Percentiles rank a stretch among this genome's conserved stretches.
Conservation (phyloP, 2,888 invertebrate genomes). For the Odontomyia ornata region DNA sequence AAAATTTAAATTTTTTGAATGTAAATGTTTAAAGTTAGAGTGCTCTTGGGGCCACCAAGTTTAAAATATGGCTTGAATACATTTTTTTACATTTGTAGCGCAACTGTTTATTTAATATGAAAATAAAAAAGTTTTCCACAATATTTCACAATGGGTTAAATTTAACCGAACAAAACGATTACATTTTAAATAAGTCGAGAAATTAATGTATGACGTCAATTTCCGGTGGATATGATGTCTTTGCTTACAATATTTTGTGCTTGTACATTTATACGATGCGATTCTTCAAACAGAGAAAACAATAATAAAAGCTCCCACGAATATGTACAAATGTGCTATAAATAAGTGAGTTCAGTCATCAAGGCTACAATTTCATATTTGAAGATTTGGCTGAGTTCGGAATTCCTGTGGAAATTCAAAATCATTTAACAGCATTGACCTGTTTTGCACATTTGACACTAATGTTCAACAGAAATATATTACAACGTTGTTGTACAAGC, state of each 20-base stretch:
- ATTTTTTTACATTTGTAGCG: too few species aligned
- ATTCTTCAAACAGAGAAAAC: not conserved
- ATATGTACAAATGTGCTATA: constrained; percentile 2
- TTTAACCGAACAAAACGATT: too few species aligned
- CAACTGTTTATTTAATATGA: too few species aligned
- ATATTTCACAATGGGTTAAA: too few species aligned
- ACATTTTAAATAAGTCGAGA: too few species aligned
- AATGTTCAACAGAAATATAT: too few species aligned
- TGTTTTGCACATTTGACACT: not conserved
- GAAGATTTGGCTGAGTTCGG: not conserved
- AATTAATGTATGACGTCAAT: not conserved
- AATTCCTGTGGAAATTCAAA: not conserved
- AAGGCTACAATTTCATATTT: not conserved
- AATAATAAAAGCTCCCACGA: not conserved
- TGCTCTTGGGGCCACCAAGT: too few species aligned
- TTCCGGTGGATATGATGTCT: not conserved
- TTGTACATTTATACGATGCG: not conserved
- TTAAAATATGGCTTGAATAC: too few species aligned
- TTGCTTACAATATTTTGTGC: not conserved
- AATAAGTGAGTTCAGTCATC: not conserved
- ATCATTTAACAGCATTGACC: not conserved
- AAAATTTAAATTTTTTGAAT: too few species aligned
- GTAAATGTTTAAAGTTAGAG: too few species aligned
- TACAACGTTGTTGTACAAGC: too few species aligned
- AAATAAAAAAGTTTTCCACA: too few species aligned